These are phyloP conservation scores for Ictalurus punctatus DNA, from an alignment of 2,113 vertebrate species.

Conservation along the genomic window DNA sequence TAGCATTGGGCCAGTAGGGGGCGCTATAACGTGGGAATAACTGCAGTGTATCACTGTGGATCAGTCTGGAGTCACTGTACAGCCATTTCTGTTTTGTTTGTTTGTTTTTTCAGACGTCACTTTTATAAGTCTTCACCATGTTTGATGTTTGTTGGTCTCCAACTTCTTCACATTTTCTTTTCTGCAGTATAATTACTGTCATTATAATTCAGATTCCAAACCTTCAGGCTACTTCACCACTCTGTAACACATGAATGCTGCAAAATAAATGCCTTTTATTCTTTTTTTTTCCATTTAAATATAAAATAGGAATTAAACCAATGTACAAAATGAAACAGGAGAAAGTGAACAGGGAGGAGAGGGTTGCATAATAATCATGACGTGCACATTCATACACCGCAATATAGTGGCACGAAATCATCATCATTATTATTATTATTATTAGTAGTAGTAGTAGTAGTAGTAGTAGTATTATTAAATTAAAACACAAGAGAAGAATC, in stretches of 20 bases:
- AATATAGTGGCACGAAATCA: background rate
- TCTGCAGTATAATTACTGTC: background rate
- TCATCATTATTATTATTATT: background rate
- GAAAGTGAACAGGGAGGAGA: constrained; percentile 52
- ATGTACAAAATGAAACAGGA: constrained; percentile 69
- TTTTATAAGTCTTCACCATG: background rate
- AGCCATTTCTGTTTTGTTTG: too few species aligned
- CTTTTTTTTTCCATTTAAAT: constrained; percentile 69
- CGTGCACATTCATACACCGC: constrained; percentile 40
- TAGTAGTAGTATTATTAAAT: too few species aligned
- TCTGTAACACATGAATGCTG: constrained; percentile 23
- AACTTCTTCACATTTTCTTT: background rate
- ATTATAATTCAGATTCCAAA: background rate
- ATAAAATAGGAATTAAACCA: constrained; percentile 73
- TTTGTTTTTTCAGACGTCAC: background rate
- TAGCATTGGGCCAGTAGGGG: too few species aligned
- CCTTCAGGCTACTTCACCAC: background rate
- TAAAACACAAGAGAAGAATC: constrained; percentile 18
- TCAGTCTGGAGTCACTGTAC: background rate
- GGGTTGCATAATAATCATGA: constrained; percentile 46
- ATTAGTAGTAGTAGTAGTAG: background rate
- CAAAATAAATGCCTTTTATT: constrained; percentile 67
- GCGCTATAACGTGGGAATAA: too few species aligned
- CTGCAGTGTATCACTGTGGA: too few species aligned
- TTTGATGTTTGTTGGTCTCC: background rate